These are phyloP conservation scores for Eurytoma adleriae DNA, from an alignment of 2,888 invertebrate species.

Conservation along the genomic window DNA sequence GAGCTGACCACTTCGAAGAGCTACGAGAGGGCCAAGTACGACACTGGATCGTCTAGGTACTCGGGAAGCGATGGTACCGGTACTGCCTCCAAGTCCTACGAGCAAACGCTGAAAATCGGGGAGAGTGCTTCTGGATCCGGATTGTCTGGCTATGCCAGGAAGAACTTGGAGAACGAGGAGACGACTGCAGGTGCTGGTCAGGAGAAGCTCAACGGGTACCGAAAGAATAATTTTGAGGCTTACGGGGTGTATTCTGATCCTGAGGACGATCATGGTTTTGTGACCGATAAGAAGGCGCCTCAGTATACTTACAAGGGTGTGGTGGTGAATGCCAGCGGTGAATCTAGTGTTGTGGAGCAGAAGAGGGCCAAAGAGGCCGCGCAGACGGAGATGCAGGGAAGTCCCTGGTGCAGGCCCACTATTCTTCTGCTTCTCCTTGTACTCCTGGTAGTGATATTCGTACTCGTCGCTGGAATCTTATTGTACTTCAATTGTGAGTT, in stretches of 20 bases:
- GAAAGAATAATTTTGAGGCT: slow-evolving; percentile 74
- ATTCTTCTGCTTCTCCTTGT: slow-evolving; percentile 79
- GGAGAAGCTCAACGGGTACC: slow-evolving; percentile 73
- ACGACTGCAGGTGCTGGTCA: slow-evolving; percentile 24
- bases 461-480: slow-evolving; percentile 79
- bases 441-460: slow-evolving; percentile 79
- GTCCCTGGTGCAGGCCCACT: slow-evolving; percentile 79
- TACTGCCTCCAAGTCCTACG: slow-evolving; percentile 61
- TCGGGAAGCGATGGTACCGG: neutral
- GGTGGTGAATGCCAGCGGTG: slow-evolving; percentile 74
- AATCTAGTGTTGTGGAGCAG: slow-evolving; percentile 73
- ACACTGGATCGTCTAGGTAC: slow-evolving; percentile 65
- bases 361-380: slow-evolving; percentile 69
- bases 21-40: slow-evolving; percentile 72
- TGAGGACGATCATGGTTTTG: slow-evolving; percentile 74
- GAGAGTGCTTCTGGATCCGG: slow-evolving; percentile 62
- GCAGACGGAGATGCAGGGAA: slow-evolving; percentile 74
- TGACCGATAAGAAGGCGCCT: slow-evolving; percentile 70
- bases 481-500: slow-evolving; percentile 82
- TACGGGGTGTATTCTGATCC: slow-evolving; percentile 75
- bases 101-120: slow-evolving; percentile 73
- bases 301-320: slow-evolving; percentile 74
- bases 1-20: slow-evolving; percentile 73
- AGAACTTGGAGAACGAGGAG: slow-evolving; percentile 63
- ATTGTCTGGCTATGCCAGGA: slow-evolving; percentile 57